phyloP scores from a whole-genome alignment of 2,113 vertebrate species.

The Arizona elegans region DNA sequence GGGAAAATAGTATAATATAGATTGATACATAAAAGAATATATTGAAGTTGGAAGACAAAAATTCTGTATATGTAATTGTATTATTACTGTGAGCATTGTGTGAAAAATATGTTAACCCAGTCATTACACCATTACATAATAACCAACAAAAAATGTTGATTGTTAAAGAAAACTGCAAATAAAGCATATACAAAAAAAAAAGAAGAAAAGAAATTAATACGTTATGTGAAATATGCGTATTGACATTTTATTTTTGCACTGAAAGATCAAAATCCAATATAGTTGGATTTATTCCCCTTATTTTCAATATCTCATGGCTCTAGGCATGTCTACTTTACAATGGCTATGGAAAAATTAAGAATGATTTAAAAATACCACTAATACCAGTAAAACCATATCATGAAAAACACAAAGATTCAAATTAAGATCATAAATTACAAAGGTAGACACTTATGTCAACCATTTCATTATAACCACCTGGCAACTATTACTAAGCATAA shows the following conservation, averaged over 20 bases:
- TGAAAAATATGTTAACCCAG: too few species aligned
- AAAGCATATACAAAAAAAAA: background rate
- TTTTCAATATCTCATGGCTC: background rate
- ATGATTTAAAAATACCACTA: background rate
- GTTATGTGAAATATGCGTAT: background rate
- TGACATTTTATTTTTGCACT: background rate
- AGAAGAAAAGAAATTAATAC: background rate
- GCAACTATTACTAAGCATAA: background rate
- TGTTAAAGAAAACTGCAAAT: too few species aligned
- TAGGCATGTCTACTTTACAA: background rate
- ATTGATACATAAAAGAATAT: too few species aligned
- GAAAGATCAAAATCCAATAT: background rate
- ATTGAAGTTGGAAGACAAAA: too few species aligned
- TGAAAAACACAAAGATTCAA: background rate
- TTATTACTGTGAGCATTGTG: too few species aligned
- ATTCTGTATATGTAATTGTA: too few species aligned
- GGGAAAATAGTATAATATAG: too few species aligned
- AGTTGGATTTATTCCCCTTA: background rate
- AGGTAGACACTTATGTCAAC: background rate
- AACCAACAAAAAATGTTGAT: too few species aligned
- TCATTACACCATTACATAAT: too few species aligned
- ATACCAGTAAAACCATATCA: background rate
- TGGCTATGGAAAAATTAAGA: background rate
- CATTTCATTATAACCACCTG: background rate
- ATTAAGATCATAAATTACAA: background rate